A percentile compares a stretch with the other conserved stretches of the same genome.
phyloP scores from a whole-genome alignment of 2,797 vertebrate genomes.

The Microhierax caerulescens region DNA sequence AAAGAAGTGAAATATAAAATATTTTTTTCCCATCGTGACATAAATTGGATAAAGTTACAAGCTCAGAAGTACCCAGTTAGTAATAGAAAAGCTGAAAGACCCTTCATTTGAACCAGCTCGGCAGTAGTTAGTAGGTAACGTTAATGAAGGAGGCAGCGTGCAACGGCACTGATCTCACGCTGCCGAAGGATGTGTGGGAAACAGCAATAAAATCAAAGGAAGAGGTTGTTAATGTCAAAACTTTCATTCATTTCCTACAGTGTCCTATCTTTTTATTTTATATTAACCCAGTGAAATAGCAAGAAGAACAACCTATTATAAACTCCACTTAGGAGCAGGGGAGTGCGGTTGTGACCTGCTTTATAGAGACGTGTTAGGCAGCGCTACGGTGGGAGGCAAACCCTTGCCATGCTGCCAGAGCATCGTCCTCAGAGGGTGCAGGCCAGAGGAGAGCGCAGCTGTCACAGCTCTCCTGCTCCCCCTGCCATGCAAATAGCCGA shows the following conservation, averaged over 20 bases:
- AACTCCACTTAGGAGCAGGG: not conserved
- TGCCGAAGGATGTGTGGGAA: slow-evolving; percentile 4
- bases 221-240: slow-evolving; percentile 26
- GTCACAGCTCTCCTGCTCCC: slow-evolving; percentile 12
- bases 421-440: not conserved
- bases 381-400: not conserved
- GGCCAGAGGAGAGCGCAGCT: not conserved
- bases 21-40: not conserved
- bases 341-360: slow-evolving; percentile 7
- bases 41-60: slow-evolving; percentile 34
- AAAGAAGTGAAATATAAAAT: slow-evolving; percentile 4
- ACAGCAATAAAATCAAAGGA: slow-evolving; percentile 48
- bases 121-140: slow-evolving; percentile 37
- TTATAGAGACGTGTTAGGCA: not conserved
- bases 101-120: slow-evolving; percentile 24
- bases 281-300: not conserved
- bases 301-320: slow-evolving; percentile 14
- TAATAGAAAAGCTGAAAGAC: slow-evolving; percentile 26
- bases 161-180: not conserved
- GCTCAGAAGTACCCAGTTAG: not conserved
- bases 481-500: not conserved
- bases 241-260: slow-evolving; percentile 37
- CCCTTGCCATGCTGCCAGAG: not conserved
- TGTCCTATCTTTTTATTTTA: not conserved
- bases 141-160: slow-evolving; percentile 42